These are phyloP conservation scores for Drosophila quinaria DNA, from an alignment of 2,888 invertebrate genomes.

Conservation along the genomic window DNA sequence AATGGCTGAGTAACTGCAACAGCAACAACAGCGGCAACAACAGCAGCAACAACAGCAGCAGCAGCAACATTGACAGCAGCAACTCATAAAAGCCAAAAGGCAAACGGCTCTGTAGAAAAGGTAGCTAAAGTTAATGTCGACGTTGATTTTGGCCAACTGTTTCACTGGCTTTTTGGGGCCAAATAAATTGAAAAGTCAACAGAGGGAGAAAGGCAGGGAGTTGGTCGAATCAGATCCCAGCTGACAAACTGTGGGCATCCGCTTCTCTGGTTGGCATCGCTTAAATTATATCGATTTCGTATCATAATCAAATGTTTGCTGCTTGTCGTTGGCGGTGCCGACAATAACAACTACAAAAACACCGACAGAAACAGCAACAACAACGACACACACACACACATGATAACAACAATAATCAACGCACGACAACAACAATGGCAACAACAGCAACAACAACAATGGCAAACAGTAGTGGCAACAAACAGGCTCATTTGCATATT, in stretches of 20 bases:
- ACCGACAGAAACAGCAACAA: slow-evolving; percentile 67
- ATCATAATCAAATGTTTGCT: slow-evolving; percentile 82
- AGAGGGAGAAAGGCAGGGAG: not conserved
- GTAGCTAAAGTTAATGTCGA: slow-evolving; percentile 45
- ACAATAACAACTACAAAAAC: slow-evolving; percentile 78
- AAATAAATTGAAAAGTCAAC: slow-evolving; percentile 50
- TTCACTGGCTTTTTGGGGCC: slow-evolving; percentile 24
- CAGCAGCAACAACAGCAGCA: slow-evolving; percentile 27
- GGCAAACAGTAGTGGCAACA: slow-evolving; percentile 81
- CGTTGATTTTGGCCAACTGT: slow-evolving; percentile 60
- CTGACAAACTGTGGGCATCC: slow-evolving; percentile 57
- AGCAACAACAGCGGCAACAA: slow-evolving; percentile 20
- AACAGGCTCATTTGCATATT: slow-evolving; percentile 83
- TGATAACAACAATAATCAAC: slow-evolving; percentile 79
- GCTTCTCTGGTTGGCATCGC: slow-evolving; percentile 70
- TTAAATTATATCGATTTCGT: slow-evolving; percentile 83
- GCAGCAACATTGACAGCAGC: slow-evolving; percentile 36
- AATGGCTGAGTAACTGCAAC: slow-evolving; percentile 38
- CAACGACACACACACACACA: slow-evolving; percentile 25
- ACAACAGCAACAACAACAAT: slow-evolving; percentile 64
- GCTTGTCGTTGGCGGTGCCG: slow-evolving; percentile 73
- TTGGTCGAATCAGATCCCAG: slow-evolving; percentile 14
- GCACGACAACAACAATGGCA: slow-evolving; percentile 64
- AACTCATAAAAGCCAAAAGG: slow-evolving; percentile 42
- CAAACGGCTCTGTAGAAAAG: slow-evolving; percentile 24